These are phyloP conservation scores for Ondatra zibethicus DNA, from an alignment of 2,113 vertebrate genomes.

Conservation along the genomic window DNA sequence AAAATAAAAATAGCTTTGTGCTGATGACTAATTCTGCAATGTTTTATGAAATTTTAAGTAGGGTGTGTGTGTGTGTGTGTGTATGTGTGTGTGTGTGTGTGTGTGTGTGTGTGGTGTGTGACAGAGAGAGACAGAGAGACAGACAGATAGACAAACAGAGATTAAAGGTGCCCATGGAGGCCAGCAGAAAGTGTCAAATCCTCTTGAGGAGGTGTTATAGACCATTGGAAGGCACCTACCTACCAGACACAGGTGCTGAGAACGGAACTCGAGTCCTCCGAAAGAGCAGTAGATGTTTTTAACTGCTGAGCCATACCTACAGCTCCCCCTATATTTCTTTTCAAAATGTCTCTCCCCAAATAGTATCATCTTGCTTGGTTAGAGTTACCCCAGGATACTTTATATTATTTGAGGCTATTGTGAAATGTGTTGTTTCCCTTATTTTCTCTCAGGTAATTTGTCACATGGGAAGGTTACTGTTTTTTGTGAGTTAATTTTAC, in stretches of 20 bases:
- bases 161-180: background rate
- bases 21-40: background rate
- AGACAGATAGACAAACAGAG: too few relatives aligned
- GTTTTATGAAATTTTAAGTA: background rate
- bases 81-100: background rate
- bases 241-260: too few relatives aligned
- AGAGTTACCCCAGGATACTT: background rate
- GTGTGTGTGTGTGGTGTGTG: background rate
- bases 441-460: background rate
- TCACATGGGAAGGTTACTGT: background rate
- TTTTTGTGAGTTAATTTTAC: background rate
- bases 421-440: background rate
- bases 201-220: background rate
- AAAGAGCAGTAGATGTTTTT: background rate
- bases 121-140: too few relatives aligned
- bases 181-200: background rate
- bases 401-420: background rate
- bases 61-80: background rate
- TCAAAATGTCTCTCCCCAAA: background rate
- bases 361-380: background rate
- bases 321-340: background rate
- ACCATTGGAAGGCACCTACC: too few relatives aligned
- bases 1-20: constrained; percentile 4
- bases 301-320: background rate
- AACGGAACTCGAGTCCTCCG: background rate